Conservation (phyloP, 2,113 vertebrate genomes). For the Brachyistius frenatus region DNA sequence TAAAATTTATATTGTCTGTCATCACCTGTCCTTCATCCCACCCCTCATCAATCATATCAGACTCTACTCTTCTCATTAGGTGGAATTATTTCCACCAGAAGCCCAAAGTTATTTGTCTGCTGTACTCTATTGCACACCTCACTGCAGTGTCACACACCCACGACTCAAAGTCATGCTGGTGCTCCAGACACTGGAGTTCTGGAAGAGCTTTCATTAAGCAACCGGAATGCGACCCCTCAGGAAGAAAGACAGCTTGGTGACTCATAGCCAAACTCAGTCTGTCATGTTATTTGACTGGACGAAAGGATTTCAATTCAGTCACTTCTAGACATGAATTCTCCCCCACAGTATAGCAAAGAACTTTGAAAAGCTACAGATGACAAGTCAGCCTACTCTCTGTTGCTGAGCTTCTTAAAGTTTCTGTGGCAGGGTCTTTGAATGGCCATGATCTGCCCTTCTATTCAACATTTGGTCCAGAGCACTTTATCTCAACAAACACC, state of each 20-base stretch:
- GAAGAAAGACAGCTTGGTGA: conserved; percentile 39
- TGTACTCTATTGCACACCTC: not conserved
- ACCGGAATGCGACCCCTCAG: conserved; percentile 7
- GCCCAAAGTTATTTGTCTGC: not conserved
- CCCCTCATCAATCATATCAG: conserved; percentile 49
- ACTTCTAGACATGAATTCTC: conserved; percentile 26
- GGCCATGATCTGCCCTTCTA: not conserved
- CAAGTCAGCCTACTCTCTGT: conserved; percentile 2
- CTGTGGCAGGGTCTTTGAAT: not conserved
- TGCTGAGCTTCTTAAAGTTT: not conserved
- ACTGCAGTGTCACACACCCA: conserved; percentile 1
- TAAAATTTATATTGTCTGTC: conserved; percentile 36
- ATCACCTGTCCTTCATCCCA: conserved; percentile 21
- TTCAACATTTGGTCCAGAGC: not conserved
- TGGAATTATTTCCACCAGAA: conserved; percentile 34
- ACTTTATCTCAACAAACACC: conserved; percentile 4
- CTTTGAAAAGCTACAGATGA: conserved; percentile 33
- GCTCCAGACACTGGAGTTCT: conserved; percentile 12
- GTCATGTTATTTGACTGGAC: conserved; percentile 38
- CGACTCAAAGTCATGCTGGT: conserved; percentile 32
- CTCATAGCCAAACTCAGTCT: conserved; percentile 39
- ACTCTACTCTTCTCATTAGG: not conserved
- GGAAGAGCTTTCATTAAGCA: conserved; percentile 37
- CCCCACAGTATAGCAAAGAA: conserved; percentile 16
- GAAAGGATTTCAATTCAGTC: conserved; percentile 35